Evolutionary conservation across 2,113 vertebrate species (phyloP).

Genomic region (Pelodiscus sinensis): DNA sequence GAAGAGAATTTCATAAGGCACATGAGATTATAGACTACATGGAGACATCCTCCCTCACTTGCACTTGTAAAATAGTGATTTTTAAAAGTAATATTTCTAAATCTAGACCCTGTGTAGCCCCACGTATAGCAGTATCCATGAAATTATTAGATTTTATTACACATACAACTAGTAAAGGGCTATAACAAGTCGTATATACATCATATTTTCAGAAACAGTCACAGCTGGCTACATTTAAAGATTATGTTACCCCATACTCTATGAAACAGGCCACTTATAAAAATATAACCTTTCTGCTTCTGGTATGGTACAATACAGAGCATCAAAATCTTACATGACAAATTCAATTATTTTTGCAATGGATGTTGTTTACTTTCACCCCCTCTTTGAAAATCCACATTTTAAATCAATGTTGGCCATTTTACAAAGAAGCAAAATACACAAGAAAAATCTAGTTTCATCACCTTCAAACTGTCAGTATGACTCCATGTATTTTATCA

Average conservation of each 20-base stretch:
- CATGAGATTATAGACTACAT: slow-evolving; percentile 66
- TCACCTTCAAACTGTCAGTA: not conserved
- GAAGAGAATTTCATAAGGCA: slow-evolving; percentile 75
- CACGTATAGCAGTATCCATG: slow-evolving; percentile 27
- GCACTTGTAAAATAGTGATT: slow-evolving; percentile 42
- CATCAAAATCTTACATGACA: not conserved
- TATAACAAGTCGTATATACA: slow-evolving; percentile 53
- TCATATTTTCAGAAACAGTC: slow-evolving; percentile 52
- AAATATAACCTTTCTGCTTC: slow-evolving; percentile 31
- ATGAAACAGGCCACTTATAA: slow-evolving; percentile 53
- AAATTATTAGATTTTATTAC: slow-evolving; percentile 54
- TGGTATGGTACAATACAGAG: not conserved
- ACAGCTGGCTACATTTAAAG: slow-evolving; percentile 42
- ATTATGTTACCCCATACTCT: slow-evolving; percentile 19
- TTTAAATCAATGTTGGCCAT: not conserved
- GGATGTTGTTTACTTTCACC: slow-evolving; percentile 14
- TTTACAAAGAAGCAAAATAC: slow-evolving; percentile 45
- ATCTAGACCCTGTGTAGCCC: slow-evolving; percentile 61
- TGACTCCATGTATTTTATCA: slow-evolving; percentile 35
- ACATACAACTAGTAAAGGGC: slow-evolving; percentile 49
- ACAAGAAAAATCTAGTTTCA: slow-evolving; percentile 12
- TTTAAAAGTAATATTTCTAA: slow-evolving; percentile 62
- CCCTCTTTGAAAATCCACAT: not conserved
- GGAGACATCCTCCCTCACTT: slow-evolving; percentile 39
- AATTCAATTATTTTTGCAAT: slow-evolving; percentile 16